Base-by-base conservation (phyloP, 2,113 vertebrate genomes). In the Oncorhynchus tshawytscha region DNA sequence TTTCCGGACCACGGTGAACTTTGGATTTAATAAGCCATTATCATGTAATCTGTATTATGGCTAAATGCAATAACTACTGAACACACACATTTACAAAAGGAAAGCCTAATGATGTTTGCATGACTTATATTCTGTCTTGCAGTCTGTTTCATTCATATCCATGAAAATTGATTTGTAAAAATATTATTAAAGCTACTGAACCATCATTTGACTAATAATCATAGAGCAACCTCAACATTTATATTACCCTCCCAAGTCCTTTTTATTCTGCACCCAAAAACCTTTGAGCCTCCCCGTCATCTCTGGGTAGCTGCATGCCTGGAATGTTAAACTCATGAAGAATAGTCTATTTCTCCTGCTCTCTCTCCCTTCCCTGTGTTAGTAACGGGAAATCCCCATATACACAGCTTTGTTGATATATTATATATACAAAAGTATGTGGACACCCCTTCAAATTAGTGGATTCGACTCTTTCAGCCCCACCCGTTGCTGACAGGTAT, bases 151-250 rank as follows among this genome's bases (percentile, higher is more conserved):
- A 85, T 90, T 91, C 87, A 88, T 85, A 87, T 78, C 80, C 72
- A 78, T 84, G 76, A 75, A 90, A 88, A 91, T 90, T 89, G 86
- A 91, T 91, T 92, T 86, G 65, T 77, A 88, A 89, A 6, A 88
- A 88, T 88, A 88, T 91, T 88, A 90, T 92, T 88, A 89, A 89
- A 88, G 80, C 87, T 80, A 85, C 82, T 88, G 87, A 90, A 90
- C 81, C 83, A 29, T 88, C 78, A 66, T 84, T 87, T 82, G 59
- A 84, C 78, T 90, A 88, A 90, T 88, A 87, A 90, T 89, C 85
- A 86, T 78, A 77, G 84, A 71, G 78, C 75, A 85, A 88, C 85
- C 82, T 84, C 82, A 85, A 86, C 79, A 82, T 85, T 85, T 86
- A 84, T 82, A 85, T 86, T 82, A 85, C 75, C 85, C 70, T 73